Evolutionary conservation across 2,797 vertebrate genomes (phyloP).

Genomic region (Spinus pinus): DNA sequence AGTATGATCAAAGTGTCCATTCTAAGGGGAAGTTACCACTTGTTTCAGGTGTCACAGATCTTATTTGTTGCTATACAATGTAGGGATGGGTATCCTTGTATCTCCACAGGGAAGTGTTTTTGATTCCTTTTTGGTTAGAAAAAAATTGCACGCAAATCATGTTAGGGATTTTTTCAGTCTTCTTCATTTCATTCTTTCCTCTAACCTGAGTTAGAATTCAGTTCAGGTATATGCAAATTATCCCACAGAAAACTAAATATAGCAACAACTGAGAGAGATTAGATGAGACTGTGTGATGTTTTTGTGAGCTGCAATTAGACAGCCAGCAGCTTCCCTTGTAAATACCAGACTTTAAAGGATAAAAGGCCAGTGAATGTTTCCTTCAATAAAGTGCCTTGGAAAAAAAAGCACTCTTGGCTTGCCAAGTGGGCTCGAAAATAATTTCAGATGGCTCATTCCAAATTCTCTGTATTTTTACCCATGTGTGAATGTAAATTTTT

Average conservation of each 20-base stretch:
- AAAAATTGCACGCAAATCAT: neutral
- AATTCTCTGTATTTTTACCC: neutral
- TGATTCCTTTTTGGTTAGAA: neutral
- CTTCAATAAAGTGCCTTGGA: constrained; percentile 32
- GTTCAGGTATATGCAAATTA: constrained; percentile 19
- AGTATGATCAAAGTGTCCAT: neutral
- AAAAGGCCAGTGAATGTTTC: constrained; percentile 48
- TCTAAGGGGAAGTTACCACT: neutral
- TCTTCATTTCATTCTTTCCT: neutral
- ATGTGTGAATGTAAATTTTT: neutral
- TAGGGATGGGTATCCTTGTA: neutral
- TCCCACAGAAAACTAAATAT: constrained; percentile 54
- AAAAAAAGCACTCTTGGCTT: neutral
- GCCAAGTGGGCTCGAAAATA: neutral
- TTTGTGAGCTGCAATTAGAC: constrained; percentile 61
- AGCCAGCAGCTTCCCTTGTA: constrained; percentile 60
- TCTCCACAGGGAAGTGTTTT: neutral
- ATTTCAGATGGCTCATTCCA: neutral
- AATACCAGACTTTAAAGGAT: constrained; percentile 65
- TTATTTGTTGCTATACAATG: neutral
- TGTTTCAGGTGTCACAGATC: neutral
- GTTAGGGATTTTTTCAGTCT: neutral
- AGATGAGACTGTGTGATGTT: constrained; percentile 50
- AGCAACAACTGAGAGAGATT: constrained; percentile 32
- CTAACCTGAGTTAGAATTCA: constrained; percentile 19